These are phyloP conservation scores for Lycaena phlaeas DNA, from an alignment of 2,888 invertebrate genomes.

Conservation along the genomic window DNA sequence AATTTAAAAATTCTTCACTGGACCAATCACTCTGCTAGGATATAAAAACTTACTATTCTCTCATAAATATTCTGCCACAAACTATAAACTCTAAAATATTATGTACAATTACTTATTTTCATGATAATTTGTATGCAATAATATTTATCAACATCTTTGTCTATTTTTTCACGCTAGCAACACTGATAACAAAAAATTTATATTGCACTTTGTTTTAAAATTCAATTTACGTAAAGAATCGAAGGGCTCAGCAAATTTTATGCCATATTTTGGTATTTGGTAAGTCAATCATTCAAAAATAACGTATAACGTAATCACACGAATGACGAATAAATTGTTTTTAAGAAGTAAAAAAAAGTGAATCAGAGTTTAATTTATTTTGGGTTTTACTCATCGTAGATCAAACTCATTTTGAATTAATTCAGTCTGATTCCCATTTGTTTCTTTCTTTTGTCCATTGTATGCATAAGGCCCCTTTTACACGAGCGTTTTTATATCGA, in stretches of 20 bases:
- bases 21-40: constrained; percentile 10
- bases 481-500: too few relatives aligned
- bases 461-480: too few relatives aligned
- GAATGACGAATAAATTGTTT: neutral
- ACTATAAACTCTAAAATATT: neutral
- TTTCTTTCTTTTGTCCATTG: too few relatives aligned
- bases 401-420: too few relatives aligned
- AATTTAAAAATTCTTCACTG: constrained; percentile 8
- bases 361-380: too few relatives aligned
- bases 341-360: too few relatives aligned
- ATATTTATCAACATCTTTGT: constrained; percentile 8
- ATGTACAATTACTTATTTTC: neutral
- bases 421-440: too few relatives aligned
- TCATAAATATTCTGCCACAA: neutral
- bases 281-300: neutral
- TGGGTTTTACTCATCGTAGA: too few relatives aligned
- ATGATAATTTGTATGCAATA: constrained; percentile 8
- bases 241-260: constrained; percentile 1
- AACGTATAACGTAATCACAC: neutral
- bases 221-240: constrained; percentile 13
- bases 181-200: constrained; percentile 8
- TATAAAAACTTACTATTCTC: neutral
- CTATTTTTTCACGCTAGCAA: constrained; percentile 17
- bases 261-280: too few relatives aligned
- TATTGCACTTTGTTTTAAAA: constrained; percentile 10